Evolutionary conservation across 2,797 vertebrate species (phyloP).

Genomic region (Zalophus californianus): DNA sequence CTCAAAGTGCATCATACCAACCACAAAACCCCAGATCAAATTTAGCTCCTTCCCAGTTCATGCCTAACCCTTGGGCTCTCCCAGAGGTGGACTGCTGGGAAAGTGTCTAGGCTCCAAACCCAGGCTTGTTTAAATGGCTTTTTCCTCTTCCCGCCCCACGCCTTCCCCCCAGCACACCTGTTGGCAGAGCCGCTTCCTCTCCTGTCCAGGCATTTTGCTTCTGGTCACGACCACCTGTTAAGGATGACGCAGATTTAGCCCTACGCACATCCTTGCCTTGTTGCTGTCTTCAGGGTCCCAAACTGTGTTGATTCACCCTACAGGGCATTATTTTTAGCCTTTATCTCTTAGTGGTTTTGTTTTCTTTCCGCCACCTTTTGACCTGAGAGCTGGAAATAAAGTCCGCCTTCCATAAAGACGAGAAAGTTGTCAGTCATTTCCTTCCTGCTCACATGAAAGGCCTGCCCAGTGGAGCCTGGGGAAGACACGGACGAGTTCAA

Average conservation of each 20-base stretch:
- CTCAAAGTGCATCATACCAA: slow-evolving; percentile 69
- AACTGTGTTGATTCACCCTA: slow-evolving; percentile 69
- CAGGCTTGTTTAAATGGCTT: slow-evolving; percentile 37
- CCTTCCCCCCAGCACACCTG: slow-evolving; percentile 79
- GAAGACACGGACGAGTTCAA: slow-evolving; percentile 21
- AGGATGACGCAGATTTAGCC: background rate
- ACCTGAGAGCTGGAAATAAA: slow-evolving; percentile 88
- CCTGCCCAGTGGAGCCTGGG: slow-evolving; percentile 61
- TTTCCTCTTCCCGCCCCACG: slow-evolving; percentile 61
- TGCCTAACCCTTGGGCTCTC: slow-evolving; percentile 59
- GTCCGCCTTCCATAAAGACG: slow-evolving; percentile 84
- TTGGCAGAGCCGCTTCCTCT: slow-evolving; percentile 73
- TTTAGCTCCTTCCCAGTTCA: slow-evolving; percentile 68
- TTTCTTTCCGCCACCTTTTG: slow-evolving; percentile 88
- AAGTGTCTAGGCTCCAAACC: slow-evolving; percentile 62
- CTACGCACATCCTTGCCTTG: slow-evolving; percentile 61
- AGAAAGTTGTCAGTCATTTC: slow-evolving; percentile 90
- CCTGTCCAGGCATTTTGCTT: slow-evolving; percentile 4
- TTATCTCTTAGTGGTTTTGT: slow-evolving; percentile 84
- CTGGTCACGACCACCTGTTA: slow-evolving; percentile 66
- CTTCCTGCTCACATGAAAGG: slow-evolving; percentile 88
- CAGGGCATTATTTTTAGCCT: slow-evolving; percentile 87
- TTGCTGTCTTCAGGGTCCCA: slow-evolving; percentile 75
- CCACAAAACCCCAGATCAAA: slow-evolving; percentile 74
- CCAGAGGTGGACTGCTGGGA: slow-evolving; percentile 69